A percentile compares a stretch with the other conserved stretches of the same genome.
phyloP scores from a whole-genome alignment of 2,797 vertebrate genomes.

The Poecilia picta region DNA sequence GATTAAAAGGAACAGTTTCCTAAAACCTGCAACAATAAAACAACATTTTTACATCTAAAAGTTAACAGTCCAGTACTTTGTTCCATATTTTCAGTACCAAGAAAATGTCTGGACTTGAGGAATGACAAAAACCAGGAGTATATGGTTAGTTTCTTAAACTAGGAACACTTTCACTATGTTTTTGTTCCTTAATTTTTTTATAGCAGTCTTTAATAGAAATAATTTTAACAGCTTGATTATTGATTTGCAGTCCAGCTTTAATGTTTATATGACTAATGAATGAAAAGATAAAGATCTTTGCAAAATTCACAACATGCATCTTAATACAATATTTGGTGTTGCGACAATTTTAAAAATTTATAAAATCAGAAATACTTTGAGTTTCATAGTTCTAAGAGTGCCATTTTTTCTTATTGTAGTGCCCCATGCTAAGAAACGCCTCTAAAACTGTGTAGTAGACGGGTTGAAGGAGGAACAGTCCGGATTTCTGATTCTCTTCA shows the following conservation, averaged over 20 bases:
- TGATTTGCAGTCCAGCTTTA: neutral
- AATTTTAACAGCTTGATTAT: neutral
- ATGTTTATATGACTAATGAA: neutral
- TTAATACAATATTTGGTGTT: neutral
- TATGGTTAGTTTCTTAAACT: neutral
- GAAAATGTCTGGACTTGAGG: neutral
- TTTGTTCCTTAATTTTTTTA: neutral
- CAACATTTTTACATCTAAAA: neutral
- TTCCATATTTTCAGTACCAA: neutral
- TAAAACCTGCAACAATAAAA: neutral
- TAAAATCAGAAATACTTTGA: neutral
- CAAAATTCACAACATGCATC: neutral
- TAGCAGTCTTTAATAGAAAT: neutral
- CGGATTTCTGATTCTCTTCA: neutral
- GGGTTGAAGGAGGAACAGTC: neutral
- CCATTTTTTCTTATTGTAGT: too few relatives aligned
- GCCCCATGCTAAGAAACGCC: too few relatives aligned
- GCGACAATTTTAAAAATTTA: neutral
- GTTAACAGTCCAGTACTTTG: conserved; percentile 37
- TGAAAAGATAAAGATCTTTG: neutral
- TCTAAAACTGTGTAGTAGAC: neutral
- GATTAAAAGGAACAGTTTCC: neutral
- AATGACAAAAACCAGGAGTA: conserved; percentile 3
- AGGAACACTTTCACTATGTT: neutral
- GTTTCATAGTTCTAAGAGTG: neutral